Conservation (phyloP, 2,113 vertebrate genomes). For the Canis aureus region DNA sequence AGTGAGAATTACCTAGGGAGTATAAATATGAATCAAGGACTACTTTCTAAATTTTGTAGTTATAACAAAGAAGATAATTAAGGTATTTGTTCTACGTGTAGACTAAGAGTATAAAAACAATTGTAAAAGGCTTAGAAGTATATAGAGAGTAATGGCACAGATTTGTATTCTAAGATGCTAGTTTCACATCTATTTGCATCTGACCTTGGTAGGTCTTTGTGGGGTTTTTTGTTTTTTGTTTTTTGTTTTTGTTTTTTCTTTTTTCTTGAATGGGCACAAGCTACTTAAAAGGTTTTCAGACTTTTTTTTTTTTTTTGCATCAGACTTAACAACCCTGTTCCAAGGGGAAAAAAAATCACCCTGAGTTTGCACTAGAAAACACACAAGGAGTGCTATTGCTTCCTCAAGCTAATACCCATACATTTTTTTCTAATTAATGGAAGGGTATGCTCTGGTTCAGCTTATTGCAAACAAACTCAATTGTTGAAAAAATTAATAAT, state of each 20-base stretch:
- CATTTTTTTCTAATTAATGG: constrained; percentile 73
- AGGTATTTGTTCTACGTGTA: constrained; percentile 6
- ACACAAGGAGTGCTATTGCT: constrained; percentile 35
- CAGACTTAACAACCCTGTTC: constrained; percentile 49
- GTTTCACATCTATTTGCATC: background rate
- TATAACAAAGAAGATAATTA: background rate
- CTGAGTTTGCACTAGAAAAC: constrained; percentile 53
- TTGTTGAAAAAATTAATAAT: constrained; percentile 72
- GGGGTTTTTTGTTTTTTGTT: background rate
- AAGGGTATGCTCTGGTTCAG: constrained; percentile 63
- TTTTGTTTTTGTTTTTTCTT: background rate
- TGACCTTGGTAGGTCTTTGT: background rate
- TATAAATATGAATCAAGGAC: constrained; percentile 69
- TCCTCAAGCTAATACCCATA: constrained; percentile 62
- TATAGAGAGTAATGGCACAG: background rate
- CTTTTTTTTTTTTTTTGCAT: background rate
- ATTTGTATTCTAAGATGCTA: constrained; percentile 1
- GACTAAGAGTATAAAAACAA: background rate
- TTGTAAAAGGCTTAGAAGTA: constrained; percentile 19
- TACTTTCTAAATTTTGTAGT: constrained; percentile 41
- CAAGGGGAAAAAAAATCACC: constrained; percentile 43
- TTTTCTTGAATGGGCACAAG: background rate
- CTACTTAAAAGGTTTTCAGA: constrained; percentile 54
- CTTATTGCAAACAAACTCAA: constrained; percentile 71
- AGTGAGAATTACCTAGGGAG: constrained; percentile 70